phyloP scores from a whole-genome alignment of 2,797 vertebrate genomes.

The Protonibea diacanthus region DNA sequence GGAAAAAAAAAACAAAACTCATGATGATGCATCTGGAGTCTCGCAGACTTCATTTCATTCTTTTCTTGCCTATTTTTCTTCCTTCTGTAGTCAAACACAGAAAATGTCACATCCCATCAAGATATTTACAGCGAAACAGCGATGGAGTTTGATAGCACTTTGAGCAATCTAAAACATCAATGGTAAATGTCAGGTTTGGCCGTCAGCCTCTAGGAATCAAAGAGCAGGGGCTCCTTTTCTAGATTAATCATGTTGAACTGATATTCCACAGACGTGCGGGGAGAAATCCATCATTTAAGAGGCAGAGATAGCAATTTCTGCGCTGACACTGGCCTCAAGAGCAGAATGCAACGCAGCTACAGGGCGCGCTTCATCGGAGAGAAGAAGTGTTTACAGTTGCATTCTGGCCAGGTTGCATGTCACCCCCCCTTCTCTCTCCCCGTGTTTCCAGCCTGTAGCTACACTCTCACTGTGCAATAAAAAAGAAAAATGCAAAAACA shows the following conservation, averaged over 20 bases:
- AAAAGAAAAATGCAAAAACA: too few species aligned
- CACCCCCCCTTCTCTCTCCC: too few species aligned
- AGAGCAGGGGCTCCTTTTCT: slow-evolving; percentile 14
- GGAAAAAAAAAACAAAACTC: neutral
- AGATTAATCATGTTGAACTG: slow-evolving; percentile 56
- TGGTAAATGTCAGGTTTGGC: slow-evolving; percentile 42
- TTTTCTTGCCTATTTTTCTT: slow-evolving; percentile 19
- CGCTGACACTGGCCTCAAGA: slow-evolving; percentile 16
- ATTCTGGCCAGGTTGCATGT: too few species aligned
- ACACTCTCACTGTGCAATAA: too few species aligned
- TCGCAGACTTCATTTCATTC: slow-evolving; percentile 1
- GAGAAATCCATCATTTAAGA: slow-evolving; percentile 63
- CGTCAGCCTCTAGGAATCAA: slow-evolving; percentile 50
- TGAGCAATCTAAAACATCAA: slow-evolving; percentile 47
- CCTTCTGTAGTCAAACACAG: slow-evolving; percentile 7
- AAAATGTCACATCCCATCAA: slow-evolving; percentile 43
- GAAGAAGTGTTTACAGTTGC: too few species aligned
- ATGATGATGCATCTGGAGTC: slow-evolving; percentile 24
- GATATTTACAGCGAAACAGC: slow-evolving; percentile 20
- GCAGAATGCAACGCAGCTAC: slow-evolving; percentile 16
- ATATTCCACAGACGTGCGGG: slow-evolving; percentile 30
- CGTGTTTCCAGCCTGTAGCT: too few species aligned
- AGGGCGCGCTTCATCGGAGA: neutral
- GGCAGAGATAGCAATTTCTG: slow-evolving; percentile 31
- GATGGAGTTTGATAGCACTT: slow-evolving; percentile 35